Evolutionary conservation across 2,113 vertebrate species (phyloP).

Genomic region (Cryptotis parvus): DNA sequence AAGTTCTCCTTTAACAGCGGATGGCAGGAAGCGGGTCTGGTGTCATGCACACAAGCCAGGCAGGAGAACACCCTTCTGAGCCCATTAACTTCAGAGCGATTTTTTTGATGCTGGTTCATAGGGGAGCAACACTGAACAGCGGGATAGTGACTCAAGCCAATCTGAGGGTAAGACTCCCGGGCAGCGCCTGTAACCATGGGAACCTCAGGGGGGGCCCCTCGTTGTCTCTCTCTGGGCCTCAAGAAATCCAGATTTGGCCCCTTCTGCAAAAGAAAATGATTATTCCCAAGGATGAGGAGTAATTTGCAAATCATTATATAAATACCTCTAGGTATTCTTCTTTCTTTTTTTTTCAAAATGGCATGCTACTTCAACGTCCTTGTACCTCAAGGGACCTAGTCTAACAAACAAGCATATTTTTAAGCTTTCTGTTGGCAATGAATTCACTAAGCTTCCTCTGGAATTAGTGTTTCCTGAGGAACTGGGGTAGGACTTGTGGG

Average conservation of each 20-base stretch:
- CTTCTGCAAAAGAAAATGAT: constrained; percentile 33
- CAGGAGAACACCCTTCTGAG: constrained; percentile 28
- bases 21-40: constrained; percentile 39
- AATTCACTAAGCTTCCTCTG: constrained; percentile 29
- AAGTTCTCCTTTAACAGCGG: constrained; percentile 29
- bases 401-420: too few relatives aligned
- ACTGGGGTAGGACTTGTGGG: too few relatives aligned
- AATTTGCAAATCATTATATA: neutral
- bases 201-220: neutral
- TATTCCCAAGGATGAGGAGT: neutral
- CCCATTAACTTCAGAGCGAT: constrained; percentile 25
- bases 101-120: constrained; percentile 51
- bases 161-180: neutral
- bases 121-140: constrained; percentile 10
- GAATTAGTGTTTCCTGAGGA: neutral
- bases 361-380: neutral
- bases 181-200: neutral
- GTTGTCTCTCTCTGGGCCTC: neutral
- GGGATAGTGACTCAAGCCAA: constrained; percentile 18
- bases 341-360: neutral
- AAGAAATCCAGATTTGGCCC: neutral
- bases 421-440: constrained; percentile 6
- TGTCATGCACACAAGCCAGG: constrained; percentile 29
- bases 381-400: too few relatives aligned
- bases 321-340: constrained; percentile 8